Evolutionary conservation across 1,140 invertebrate species (phyloP), one percentile per base, ranked within the genome.

Genomic region (Heliconius nattereri): DNA sequence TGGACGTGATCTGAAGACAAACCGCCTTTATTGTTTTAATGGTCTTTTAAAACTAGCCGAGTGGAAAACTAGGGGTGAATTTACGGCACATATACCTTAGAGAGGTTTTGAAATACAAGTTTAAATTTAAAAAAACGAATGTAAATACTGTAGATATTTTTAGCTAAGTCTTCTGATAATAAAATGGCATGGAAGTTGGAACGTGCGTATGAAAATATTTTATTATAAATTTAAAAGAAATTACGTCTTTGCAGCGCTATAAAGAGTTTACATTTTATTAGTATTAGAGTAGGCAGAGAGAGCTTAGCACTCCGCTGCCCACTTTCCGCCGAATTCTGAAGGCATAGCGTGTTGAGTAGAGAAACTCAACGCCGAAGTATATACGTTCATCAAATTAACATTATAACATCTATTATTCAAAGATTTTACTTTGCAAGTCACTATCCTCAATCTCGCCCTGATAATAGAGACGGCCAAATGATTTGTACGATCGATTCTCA

Each of bases 401-500:
- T 32, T 32, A 32, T 3, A 32, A 66, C 3, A 66, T 9, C 9
- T 66, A 26, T 29, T 26, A 66, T 11, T 29, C 60, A 1, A 66
- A 66, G 60, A 66, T 60, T 26, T 60, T 1, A 60, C 23, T 26
- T 66, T n/a, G 84, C 84, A 83, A 87, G 85, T 82, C 84, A 85
- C 85, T 84, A 87, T 84, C 83, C 76, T 80, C 78, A 84, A 23
- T 66, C 60, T 52, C 49, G 7, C 60, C 26, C 23, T 26, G 78
- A 90, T 94, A 94, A 94, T 92, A 90, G 91, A 94, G 88, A 92
- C 86, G 87, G 85, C 88, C 90, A 89, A 87, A 95, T 95, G 93
- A 95, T 95, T 95, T 95, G 94, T 94, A 90, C 91, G 91, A 95
- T 95, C 93, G 91, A 92, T 91, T 90, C 90, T 92, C 94, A 94